Evolutionary conservation across 2,113 vertebrate species (phyloP).

Genomic region (Brachyhypopomus gauderio): DNA sequence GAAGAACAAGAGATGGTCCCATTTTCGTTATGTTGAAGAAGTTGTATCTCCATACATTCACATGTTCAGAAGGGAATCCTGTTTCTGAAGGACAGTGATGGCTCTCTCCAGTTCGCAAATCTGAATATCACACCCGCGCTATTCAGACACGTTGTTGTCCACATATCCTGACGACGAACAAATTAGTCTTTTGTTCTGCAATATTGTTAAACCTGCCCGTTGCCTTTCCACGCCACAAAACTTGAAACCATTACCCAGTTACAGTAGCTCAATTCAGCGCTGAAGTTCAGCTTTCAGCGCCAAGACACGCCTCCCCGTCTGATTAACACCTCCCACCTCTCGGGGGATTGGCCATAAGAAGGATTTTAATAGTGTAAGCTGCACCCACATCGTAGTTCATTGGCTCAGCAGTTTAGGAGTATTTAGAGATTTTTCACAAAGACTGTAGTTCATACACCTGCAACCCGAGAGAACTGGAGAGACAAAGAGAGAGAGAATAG

Average conservation of each 20-base stretch:
- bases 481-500: too few species aligned
- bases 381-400: background rate
- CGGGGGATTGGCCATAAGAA: conserved; percentile 12
- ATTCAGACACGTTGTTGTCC: too few species aligned
- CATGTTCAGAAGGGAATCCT: conserved; percentile 12
- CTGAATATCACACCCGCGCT: background rate
- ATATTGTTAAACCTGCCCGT: background rate
- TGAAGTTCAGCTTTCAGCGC: conserved; percentile 31
- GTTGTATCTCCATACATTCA: conserved; percentile 9
- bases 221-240: conserved; percentile 31
- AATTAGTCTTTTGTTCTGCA: background rate
- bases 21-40: background rate
- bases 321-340: conserved; percentile 22
- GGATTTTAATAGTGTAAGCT: conserved; percentile 4
- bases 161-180: too few species aligned
- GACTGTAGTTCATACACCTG: too few species aligned
- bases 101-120: background rate
- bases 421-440: too few species aligned
- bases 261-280: conserved; percentile 37
- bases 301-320: conserved; percentile 31
- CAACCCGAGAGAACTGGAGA: too few species aligned
- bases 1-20: conserved; percentile 16
- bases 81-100: background rate
- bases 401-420: too few species aligned
- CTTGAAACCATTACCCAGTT: conserved; percentile 31